phyloP scores from a whole-genome alignment of 2,888 invertebrate genomes.

The Gymnosoma rotundatum region DNA sequence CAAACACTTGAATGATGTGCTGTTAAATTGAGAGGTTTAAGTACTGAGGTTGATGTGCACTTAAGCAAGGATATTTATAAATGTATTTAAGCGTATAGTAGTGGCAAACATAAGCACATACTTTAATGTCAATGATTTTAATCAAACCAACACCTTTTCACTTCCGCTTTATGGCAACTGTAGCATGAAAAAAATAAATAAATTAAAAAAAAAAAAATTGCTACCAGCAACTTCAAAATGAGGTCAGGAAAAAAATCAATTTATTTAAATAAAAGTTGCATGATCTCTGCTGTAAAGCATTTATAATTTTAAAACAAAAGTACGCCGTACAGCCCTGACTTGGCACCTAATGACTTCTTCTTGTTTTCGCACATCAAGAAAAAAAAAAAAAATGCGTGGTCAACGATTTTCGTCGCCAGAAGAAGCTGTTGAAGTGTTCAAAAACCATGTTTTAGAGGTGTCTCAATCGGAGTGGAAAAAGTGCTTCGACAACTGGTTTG shows the following conservation, averaged over 20 bases:
- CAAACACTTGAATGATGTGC: background rate
- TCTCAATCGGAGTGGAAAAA: no score
- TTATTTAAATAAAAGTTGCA: constrained; percentile 2
- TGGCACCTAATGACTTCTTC: no score
- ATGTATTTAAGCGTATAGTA: constrained; percentile 18
- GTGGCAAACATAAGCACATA: background rate
- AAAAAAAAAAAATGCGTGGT: no score
- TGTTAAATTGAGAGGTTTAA: constrained; percentile 9
- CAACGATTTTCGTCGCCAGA: no score
- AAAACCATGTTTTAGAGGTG: no score
- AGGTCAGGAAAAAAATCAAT: constrained; percentile 12
- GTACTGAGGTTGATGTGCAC: background rate
- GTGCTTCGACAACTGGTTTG: no score
- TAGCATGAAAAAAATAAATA: background rate
- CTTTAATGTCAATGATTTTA: constrained; percentile 56
- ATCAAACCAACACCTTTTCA: constrained; percentile 55
- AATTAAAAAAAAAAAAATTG: background rate
- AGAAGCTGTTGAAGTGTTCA: no score
- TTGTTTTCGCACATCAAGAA: no score
- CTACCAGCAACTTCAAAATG: background rate
- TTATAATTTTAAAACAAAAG: background rate
- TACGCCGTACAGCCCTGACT: no score
- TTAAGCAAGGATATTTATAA: background rate
- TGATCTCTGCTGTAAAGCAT: background rate
- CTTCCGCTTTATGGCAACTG: constrained; percentile 17